Percentiles rank a stretch among this genome's conserved stretches.
Evolutionary conservation across 2,888 invertebrate genomes (phyloP).

Genomic region (Eristalis arbustorum): DNA sequence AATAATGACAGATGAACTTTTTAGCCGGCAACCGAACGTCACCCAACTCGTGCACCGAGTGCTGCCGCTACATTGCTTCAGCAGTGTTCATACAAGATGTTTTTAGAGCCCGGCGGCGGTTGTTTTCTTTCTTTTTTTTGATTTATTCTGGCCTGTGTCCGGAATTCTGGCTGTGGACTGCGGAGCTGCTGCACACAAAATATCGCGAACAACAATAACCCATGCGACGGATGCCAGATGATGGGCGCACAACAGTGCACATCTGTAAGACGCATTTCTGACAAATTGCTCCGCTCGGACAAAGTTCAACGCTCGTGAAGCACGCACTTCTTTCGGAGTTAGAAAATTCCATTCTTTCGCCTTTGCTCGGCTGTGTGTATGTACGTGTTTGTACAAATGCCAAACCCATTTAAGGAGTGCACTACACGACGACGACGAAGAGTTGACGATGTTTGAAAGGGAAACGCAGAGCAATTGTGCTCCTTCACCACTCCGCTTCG

Average conservation of each 20-base stretch:
- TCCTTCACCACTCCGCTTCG: not conserved
- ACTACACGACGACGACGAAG: conserved; percentile 2
- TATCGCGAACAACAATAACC: conserved; percentile 35
- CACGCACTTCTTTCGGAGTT: conserved; percentile 37
- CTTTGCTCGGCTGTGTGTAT: not conserved
- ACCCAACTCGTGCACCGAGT: not conserved
- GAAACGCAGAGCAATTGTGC: not conserved
- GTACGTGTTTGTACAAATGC: not conserved
- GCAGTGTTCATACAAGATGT: not conserved
- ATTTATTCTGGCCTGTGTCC: conserved; percentile 41
- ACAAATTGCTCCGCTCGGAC: conserved; percentile 29
- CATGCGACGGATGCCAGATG: conserved; percentile 11
- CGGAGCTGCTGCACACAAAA: conserved; percentile 32
- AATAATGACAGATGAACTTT: conserved; percentile 65
- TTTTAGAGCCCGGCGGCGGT: not conserved
- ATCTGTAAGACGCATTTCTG: conserved; percentile 22
- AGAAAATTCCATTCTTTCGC: not conserved
- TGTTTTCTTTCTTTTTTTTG: not conserved
- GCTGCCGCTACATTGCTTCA: conserved; percentile 1
- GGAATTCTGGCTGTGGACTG: conserved; percentile 46
- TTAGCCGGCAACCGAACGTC: conserved; percentile 22
- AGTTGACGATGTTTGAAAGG: not conserved
- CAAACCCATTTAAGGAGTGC: conserved; percentile 40
- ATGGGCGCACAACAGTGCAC: conserved; percentile 9
- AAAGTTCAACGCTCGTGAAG: conserved; percentile 49